Conservation (phyloP, 2,113 vertebrate species). For the Pterocles gutturalis region DNA sequence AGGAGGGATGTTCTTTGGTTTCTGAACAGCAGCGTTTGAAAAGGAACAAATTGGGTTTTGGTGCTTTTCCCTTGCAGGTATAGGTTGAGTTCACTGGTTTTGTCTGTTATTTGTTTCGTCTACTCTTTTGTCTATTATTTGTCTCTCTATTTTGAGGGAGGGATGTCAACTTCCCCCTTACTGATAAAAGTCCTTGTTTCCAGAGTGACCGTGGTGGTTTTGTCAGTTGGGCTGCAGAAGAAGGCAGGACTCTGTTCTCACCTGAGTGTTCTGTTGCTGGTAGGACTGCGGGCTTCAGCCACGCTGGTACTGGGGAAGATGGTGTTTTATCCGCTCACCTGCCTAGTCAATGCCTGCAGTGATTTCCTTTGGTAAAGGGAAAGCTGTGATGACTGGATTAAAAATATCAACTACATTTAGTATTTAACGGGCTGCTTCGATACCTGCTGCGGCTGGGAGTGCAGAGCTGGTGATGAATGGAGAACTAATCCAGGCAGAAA, state of each 20-base stretch:
- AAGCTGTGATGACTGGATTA: not conserved
- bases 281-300: not conserved
- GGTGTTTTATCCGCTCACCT: not conserved
- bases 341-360: not conserved
- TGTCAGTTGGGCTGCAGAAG: not conserved
- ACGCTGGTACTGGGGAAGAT: rapidly evolving
- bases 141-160: not conserved
- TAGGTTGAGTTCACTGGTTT: not conserved
- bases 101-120: not conserved
- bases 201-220: not conserved
- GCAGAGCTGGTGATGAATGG: not conserved
- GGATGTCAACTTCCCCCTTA: not conserved
- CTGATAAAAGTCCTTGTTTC: not conserved
- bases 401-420: not conserved
- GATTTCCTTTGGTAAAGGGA: not conserved
- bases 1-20: not conserved
- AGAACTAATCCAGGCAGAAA: conserved; percentile 19
- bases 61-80: not conserved
- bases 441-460: not conserved
- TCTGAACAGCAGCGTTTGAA: not conserved
- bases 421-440: not conserved
- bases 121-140: too few relatives aligned
- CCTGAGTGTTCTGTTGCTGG: not conserved
- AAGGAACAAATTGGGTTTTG: not conserved
- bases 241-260: not conserved